Conservation (phyloP, 2,797 vertebrate genomes). For the Xerus rutilus region DNA sequence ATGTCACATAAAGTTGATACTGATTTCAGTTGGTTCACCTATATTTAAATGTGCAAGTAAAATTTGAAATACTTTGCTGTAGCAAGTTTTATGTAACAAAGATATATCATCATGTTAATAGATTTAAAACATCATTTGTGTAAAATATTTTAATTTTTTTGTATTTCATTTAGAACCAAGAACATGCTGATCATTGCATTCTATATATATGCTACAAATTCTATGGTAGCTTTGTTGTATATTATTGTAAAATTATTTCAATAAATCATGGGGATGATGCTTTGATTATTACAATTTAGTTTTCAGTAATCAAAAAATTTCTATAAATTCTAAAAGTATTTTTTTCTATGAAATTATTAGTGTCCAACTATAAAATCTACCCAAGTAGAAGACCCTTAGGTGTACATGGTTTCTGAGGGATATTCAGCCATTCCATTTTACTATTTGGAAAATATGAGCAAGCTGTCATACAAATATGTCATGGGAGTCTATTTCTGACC, state of each 20-base stretch:
- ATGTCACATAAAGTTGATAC: conserved; percentile 91
- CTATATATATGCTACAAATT: conserved; percentile 90
- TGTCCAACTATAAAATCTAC: conserved; percentile 34
- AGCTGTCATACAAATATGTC: conserved; percentile 3
- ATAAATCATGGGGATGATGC: conserved; percentile 91
- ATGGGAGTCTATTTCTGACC: conserved; percentile 52
- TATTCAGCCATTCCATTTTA: conserved; percentile 52
- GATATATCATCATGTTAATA: conserved; percentile 95
- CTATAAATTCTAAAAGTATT: conserved; percentile 81
- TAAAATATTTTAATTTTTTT: conserved; percentile 91
- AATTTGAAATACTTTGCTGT: conserved; percentile 95
- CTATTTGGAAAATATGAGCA: conserved; percentile 58
- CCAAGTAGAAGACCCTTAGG: neutral
- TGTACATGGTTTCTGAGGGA: conserved; percentile 19
- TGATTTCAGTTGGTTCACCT: conserved; percentile 89
- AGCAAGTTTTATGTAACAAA: conserved; percentile 98
- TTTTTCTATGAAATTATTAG: conserved; percentile 85
- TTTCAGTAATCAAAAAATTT: conserved; percentile 85
- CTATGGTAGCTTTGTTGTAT: conserved; percentile 92
- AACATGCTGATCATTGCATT: conserved; percentile 89
- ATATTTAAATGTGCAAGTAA: conserved; percentile 95
- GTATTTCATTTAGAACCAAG: conserved; percentile 90
- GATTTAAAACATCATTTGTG: conserved; percentile 95
- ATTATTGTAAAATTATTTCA: conserved; percentile 94
- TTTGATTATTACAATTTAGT: conserved; percentile 90